Evolutionary conservation across 1,140 invertebrate genomes (phyloP).

Genomic region (Camponotus floridanus): DNA sequence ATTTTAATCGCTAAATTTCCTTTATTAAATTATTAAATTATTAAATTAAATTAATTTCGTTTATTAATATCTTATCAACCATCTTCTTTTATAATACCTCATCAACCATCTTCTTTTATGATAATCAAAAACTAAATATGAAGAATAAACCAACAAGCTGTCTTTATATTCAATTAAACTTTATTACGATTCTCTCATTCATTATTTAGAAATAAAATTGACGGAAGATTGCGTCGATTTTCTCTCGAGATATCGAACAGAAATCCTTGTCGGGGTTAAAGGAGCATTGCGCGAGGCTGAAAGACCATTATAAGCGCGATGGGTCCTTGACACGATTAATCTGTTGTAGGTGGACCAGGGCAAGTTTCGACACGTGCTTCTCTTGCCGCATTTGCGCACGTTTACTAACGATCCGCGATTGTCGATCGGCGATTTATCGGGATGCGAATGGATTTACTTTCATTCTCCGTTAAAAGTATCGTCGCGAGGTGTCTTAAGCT

Average conservation of each 20-base stretch:
- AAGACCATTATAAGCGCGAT: conserved; percentile 49
- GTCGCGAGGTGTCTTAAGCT: neutral
- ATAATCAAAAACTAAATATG: neutral
- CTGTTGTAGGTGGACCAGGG: conserved; percentile 72
- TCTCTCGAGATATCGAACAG: conserved; percentile 29
- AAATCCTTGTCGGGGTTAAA: conserved; percentile 65
- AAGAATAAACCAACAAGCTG: neutral
- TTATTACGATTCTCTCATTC: neutral
- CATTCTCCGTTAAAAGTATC: conserved; percentile 29
- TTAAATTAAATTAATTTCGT: neutral
- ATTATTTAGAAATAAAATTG: neutral
- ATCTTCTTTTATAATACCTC: neutral
- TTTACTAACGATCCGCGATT: conserved; percentile 38
- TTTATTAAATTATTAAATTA: neutral
- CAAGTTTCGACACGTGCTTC: conserved; percentile 68
- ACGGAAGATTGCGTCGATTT: conserved; percentile 3
- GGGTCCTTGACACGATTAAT: conserved; percentile 76
- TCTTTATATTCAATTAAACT: neutral
- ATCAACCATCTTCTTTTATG: neutral
- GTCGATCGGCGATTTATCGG: conserved; percentile 34
- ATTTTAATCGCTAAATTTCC: neutral
- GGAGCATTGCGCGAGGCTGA: conserved; percentile 58
- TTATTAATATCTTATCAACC: neutral
- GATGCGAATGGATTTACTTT: conserved; percentile 15
- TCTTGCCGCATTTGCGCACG: conserved; percentile 12